phyloP scores from a whole-genome alignment of 2,797 vertebrate species.

The Scomberomorus guttatus region DNA sequence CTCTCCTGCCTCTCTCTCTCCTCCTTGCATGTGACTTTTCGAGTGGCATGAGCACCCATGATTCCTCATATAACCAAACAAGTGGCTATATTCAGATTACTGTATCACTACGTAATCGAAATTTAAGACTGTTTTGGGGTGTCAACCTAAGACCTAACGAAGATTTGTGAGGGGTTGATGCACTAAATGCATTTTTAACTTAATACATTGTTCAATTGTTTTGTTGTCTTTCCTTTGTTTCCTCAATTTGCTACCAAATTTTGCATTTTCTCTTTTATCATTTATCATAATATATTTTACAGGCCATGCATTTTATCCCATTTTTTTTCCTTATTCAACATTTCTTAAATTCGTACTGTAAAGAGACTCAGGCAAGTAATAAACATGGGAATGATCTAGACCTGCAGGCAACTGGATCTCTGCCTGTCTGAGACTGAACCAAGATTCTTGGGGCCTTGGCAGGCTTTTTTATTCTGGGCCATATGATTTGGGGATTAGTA shows the following conservation, averaged over 20 bases:
- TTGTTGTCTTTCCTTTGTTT: neutral
- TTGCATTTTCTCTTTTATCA: neutral
- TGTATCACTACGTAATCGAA: constrained; percentile 51
- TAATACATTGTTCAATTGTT: neutral
- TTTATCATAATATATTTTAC: neutral
- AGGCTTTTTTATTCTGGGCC: constrained; percentile 36
- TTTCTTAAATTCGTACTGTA: neutral
- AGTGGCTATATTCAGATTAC: constrained; percentile 47
- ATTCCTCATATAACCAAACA: constrained; percentile 48
- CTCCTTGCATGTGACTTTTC: constrained; percentile 31
- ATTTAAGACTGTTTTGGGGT: constrained; percentile 36
- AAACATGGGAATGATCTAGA: constrained; percentile 29
- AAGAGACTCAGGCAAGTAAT: constrained; percentile 4
- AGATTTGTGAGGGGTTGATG: constrained; percentile 2
- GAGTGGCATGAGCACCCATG: constrained; percentile 17
- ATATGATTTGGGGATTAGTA: constrained; percentile 66
- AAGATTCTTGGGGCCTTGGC: constrained; percentile 41
- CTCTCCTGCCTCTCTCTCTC: constrained; percentile 40
- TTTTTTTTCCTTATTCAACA: neutral
- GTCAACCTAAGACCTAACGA: neutral
- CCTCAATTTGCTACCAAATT: neutral
- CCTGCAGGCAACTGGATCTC: constrained; percentile 45
- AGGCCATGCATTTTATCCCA: neutral
- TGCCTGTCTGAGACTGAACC: constrained; percentile 14
- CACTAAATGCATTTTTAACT: neutral